Percentiles rank a stretch among this genome's conserved stretches.
Evolutionary conservation across 2,113 vertebrate genomes (phyloP).

Genomic region (Phainopepla nitens): DNA sequence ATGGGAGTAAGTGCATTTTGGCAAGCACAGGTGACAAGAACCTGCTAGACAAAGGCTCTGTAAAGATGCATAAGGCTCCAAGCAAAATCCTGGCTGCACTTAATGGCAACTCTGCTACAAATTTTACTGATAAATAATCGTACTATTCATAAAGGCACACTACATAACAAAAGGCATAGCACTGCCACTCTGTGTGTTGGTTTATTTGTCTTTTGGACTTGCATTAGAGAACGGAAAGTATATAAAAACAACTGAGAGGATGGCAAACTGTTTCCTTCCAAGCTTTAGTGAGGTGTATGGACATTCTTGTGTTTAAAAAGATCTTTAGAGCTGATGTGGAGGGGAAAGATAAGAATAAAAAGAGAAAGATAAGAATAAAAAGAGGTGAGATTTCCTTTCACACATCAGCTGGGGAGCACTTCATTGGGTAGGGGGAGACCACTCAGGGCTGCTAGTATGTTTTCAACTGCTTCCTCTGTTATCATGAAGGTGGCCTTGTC

Average conservation of each 20-base stretch:
- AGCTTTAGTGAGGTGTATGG: background rate
- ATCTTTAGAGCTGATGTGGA: background rate
- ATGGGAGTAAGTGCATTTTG: background rate
- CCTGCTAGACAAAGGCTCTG: background rate
- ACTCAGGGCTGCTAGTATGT: constrained; percentile 42
- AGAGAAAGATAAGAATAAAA: background rate
- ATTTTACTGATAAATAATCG: background rate
- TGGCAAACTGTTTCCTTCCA: background rate
- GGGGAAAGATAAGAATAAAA: background rate
- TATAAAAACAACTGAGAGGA: background rate
- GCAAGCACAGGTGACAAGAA: background rate
- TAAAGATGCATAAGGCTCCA: background rate
- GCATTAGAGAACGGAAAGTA: background rate
- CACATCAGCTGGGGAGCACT: constrained; percentile 32
- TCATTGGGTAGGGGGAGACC: constrained; percentile 53
- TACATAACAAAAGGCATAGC: background rate
- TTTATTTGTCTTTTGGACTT: background rate
- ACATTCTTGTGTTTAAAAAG: background rate
- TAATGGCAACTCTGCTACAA: background rate
- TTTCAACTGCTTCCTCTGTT: constrained; percentile 47
- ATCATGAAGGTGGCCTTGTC: background rate
- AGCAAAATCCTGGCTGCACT: background rate
- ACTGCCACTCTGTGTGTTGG: background rate
- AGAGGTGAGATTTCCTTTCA: background rate
- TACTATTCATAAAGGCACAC: background rate